Base-by-base conservation (phyloP, 2,888 invertebrate species). In the Apocheima hispidaria region DNA sequence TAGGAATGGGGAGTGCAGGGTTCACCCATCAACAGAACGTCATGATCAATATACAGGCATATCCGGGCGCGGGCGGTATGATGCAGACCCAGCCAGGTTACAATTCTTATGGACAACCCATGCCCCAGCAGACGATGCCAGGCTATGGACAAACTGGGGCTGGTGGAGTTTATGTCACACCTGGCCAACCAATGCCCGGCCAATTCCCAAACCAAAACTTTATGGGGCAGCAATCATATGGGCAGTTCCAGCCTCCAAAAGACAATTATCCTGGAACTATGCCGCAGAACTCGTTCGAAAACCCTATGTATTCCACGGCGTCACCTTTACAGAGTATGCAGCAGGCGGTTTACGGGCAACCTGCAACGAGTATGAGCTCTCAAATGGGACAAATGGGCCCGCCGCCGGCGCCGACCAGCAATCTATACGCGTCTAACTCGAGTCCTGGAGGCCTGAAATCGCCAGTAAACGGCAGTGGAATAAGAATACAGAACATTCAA, bases 21-120 rank as follows among this genome's bases (percentile, higher is more conserved):
- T 93, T 90, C 48, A 93, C 94, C 54, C 94, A 94, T 72, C 95
- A 95, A 73, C 95, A 95, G 75, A 94, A 94, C 74, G 94, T 95
- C 2, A 91, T 94, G 84, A 94, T 95, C 49, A 95, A 95, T 70
- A 94, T 94, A 28, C 94, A 95, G 74, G 94, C 94, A 48, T 94
- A 94, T 71, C 94, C 94, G 4, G 94, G 94, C 28, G 86, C 82
- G 2, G 87, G 90, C 26, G 93, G 93, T 12, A 86, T 87, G 36
- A 90, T 93, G 83, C 89, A 87, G 12, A 89, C 89, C 1, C 93
- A 66, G 52, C 52, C 90, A 20, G 81, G 90, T 23, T 93, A 93
- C 71, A 90, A 86, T 44, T 48, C 83, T 2, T 92, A 90, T 64
- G 81, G 81, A 9, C 66, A 69, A 38, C 59, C 58, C 30, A 52